These are phyloP conservation scores for Gallirallus australis DNA, from an alignment of 2,797 vertebrate genomes.

Conservation along the genomic window DNA sequence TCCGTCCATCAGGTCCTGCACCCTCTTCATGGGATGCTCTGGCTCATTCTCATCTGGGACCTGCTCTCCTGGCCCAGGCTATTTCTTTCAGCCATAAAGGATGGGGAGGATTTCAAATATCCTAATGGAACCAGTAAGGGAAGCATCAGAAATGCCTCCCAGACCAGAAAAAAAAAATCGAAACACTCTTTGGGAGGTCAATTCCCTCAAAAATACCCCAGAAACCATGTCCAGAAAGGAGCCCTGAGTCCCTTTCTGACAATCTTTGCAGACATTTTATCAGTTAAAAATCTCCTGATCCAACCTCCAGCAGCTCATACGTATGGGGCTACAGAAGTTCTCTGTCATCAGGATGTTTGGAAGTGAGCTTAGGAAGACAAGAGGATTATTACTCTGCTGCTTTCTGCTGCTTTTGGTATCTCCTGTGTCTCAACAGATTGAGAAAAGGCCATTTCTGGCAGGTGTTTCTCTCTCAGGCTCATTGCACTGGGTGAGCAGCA, in stretches of 20 bases:
- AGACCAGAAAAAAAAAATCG: not conserved
- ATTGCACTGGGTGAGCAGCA: fast-evolving
- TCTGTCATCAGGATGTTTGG: not conserved
- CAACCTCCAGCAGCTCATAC: not conserved
- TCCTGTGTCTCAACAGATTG: fast-evolving
- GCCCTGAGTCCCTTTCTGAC: not conserved
- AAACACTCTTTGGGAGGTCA: not conserved
- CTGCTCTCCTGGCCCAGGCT: not conserved
- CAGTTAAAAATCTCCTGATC: not conserved
- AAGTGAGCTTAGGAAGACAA: not conserved
- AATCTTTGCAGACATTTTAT: not conserved
- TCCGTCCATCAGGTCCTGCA: not conserved
- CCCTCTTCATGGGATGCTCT: fast-evolving
- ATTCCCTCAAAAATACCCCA: not conserved
- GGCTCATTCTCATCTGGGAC: not conserved
- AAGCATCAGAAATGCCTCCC: not conserved
- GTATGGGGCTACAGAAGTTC: not conserved
- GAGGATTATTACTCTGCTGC: not conserved
- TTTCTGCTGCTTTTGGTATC: not conserved
- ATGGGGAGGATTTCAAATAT: not conserved
- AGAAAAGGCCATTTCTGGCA: not conserved
- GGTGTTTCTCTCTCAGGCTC: not conserved
- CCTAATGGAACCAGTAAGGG: not conserved
- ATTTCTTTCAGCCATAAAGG: fast-evolving
- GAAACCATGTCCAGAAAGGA: not conserved